phyloP scores from a whole-genome alignment of 2,888 invertebrate species.

The Globia sparganii region DNA sequence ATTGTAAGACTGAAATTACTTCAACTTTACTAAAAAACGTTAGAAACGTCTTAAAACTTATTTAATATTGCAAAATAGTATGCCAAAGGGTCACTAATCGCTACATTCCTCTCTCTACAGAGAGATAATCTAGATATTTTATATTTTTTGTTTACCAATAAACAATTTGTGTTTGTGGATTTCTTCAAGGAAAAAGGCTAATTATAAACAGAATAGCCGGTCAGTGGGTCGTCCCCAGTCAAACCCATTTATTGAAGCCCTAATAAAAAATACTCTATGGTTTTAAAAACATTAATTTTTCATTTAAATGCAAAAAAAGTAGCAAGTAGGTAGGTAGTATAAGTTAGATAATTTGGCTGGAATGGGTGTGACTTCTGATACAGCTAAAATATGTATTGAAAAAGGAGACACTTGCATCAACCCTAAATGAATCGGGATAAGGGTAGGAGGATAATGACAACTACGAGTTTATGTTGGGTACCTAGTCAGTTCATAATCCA shows the following conservation, averaged over 20 bases:
- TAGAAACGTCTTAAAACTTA: neutral
- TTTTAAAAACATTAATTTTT: neutral
- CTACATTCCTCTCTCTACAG: neutral
- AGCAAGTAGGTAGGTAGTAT: too few relatives aligned
- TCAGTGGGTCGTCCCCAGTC: too few relatives aligned
- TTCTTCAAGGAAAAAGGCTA: neutral
- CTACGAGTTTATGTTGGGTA: neutral
- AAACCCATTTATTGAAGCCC: neutral
- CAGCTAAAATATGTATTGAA: neutral
- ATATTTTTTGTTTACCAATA: neutral
- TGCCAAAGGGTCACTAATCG: neutral
- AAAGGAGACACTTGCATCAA: neutral
- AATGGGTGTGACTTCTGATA: neutral
- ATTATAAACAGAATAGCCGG: neutral
- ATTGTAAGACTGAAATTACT: constrained; percentile 10
- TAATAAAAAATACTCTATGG: neutral
- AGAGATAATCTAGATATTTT: neutral
- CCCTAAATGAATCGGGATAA: neutral
- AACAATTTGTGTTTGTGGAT: neutral
- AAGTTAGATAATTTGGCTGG: neutral
- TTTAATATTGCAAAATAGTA: neutral
- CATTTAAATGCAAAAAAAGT: neutral
- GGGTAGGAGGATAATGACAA: neutral
- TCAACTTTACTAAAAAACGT: neutral
- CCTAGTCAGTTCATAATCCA: neutral